Conservation (phyloP, 2,797 vertebrate genomes). For the Thaleichthys pacificus region DNA sequence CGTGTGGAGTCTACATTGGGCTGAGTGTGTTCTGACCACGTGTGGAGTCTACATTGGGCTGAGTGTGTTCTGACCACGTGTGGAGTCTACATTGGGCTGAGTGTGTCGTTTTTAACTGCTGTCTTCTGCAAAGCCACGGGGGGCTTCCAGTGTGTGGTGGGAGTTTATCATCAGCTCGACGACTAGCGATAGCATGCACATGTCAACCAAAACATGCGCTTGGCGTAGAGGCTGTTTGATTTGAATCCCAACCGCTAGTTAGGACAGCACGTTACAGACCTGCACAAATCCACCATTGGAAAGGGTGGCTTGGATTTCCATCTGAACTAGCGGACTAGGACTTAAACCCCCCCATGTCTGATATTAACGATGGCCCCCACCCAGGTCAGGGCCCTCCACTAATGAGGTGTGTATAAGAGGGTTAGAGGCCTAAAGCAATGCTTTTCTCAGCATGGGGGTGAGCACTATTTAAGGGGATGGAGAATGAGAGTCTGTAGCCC, state of each 20-base stretch:
- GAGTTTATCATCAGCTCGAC: too few relatives aligned
- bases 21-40: too few relatives aligned
- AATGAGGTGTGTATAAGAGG: constrained; percentile 63
- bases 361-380: constrained; percentile 58
- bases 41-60: not conserved
- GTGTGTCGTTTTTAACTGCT: too few relatives aligned
- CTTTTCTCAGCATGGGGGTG: constrained; percentile 59
- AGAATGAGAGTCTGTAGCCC: constrained; percentile 53
- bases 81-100: not conserved
- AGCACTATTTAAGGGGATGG: constrained; percentile 56
- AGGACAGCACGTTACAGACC: too few relatives aligned
- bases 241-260: too few relatives aligned
- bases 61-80: not conserved
- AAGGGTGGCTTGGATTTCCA: not conserved
- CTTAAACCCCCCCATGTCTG: constrained; percentile 33
- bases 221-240: too few relatives aligned
- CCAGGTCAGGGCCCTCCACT: constrained; percentile 45
- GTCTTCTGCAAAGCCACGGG: not conserved
- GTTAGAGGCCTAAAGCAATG: constrained; percentile 59
- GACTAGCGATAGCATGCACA: too few relatives aligned
- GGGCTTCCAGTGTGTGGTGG: too few relatives aligned
- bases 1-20: not conserved
- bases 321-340: not conserved
- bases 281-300: too few relatives aligned
- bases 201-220: too few relatives aligned